Percentiles rank a stretch among this genome's conserved stretches.
These are phyloP conservation scores for Cacatua alba DNA, from an alignment of 2,113 vertebrate species.

Conservation along the genomic window DNA sequence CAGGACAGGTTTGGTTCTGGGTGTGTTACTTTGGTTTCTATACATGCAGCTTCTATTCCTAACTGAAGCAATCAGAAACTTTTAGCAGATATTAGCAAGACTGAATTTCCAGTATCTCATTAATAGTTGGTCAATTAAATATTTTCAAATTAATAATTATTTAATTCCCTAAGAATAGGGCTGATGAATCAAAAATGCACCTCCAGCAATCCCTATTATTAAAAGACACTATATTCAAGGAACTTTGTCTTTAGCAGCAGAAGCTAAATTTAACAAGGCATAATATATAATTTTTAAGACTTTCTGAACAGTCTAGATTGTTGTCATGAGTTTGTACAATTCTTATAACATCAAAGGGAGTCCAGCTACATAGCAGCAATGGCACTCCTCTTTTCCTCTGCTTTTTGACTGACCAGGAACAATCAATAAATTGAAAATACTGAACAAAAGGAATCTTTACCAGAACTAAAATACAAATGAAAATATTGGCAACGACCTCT, in stretches of 20 bases:
- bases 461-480: background rate
- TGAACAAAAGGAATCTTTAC: background rate
- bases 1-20: background rate
- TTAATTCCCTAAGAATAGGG: background rate
- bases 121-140: background rate
- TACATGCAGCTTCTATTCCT: background rate
- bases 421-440: background rate
- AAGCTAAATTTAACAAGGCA: background rate
- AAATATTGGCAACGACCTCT: background rate
- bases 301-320: background rate
- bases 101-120: background rate
- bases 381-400: background rate
- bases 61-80: background rate
- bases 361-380: background rate
- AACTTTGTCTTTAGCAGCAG: background rate
- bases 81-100: background rate
- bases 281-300: background rate
- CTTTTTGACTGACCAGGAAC: background rate
- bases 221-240: background rate
- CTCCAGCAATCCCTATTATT: background rate
- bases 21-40: background rate
- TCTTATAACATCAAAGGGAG: background rate
- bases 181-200: background rate
- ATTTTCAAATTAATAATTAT: background rate
- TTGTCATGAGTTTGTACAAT: background rate